Conservation (phyloP, 2,113 vertebrate genomes). For the Lamprotornis superbus region DNA sequence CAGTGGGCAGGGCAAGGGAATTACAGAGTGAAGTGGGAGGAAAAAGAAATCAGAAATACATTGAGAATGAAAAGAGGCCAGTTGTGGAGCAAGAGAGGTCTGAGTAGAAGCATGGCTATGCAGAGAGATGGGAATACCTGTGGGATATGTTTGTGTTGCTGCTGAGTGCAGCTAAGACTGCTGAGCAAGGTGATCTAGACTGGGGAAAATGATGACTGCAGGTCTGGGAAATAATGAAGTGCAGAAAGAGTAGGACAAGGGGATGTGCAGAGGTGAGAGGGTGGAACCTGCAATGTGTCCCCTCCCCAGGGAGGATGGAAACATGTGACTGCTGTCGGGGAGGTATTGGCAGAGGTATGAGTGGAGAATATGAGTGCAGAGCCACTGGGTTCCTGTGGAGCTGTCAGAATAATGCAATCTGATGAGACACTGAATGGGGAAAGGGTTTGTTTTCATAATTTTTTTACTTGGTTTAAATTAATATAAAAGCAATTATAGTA, state of each 20-base stretch:
- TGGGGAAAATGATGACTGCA: neutral
- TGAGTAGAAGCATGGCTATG: neutral
- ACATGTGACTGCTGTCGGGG: neutral
- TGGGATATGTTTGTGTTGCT: neutral
- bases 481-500: neutral
- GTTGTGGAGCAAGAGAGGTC: neutral
- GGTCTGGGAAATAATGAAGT: neutral
- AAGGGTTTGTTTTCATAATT: neutral
- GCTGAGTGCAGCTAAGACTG: neutral
- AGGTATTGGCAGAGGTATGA: neutral
- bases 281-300: neutral
- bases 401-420: neutral
- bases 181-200: neutral
- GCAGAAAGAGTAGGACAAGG: neutral
- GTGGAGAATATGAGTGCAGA: neutral
- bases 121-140: neutral
- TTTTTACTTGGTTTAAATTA: neutral
- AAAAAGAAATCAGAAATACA: neutral
- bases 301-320: neutral
- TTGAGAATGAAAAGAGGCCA: neutral
- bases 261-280: neutral
- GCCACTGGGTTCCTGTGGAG: neutral
- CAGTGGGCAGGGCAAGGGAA: neutral
- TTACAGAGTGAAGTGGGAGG: neutral
- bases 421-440: neutral